phyloP scores from a whole-genome alignment of 2,797 vertebrate genomes.

The Lophius americanus region DNA sequence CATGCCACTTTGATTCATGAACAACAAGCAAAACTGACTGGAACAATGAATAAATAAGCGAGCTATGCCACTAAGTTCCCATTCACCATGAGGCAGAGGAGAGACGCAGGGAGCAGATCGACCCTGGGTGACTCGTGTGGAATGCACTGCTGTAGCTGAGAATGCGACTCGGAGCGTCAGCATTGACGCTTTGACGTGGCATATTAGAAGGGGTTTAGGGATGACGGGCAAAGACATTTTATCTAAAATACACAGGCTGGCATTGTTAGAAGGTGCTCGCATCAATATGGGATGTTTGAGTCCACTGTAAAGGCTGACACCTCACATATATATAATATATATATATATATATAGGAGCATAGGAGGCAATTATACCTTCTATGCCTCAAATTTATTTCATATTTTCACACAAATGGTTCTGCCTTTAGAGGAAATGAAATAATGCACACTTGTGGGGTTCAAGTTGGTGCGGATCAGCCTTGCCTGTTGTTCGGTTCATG shows the following conservation, averaged over 20 bases:
- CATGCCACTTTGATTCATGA: slow-evolving; percentile 15
- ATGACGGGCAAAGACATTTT: slow-evolving; percentile 10
- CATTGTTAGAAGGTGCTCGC: slow-evolving; percentile 35
- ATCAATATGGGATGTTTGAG: too few species aligned
- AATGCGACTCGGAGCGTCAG: slow-evolving; percentile 51
- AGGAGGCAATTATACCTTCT: too few species aligned
- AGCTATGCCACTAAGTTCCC: neutral
- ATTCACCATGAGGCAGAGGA: neutral
- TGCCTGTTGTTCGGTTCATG: slow-evolving; percentile 40
- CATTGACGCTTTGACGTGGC: slow-evolving; percentile 36
- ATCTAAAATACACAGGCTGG: slow-evolving; percentile 31
- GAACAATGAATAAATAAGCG: slow-evolving; percentile 26
- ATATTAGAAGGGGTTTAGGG: slow-evolving; percentile 6
- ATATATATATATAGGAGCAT: too few species aligned
- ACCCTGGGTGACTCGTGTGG: slow-evolving; percentile 34
- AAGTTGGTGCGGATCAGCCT: slow-evolving; percentile 29
- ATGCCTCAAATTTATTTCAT: neutral
- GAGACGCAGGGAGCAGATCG: slow-evolving; percentile 4
- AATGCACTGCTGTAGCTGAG: slow-evolving; percentile 42
- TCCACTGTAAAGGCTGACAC: neutral
- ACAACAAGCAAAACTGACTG: slow-evolving; percentile 10
- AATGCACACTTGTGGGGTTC: slow-evolving; percentile 14
- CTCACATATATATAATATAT: neutral
- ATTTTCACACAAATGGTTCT: neutral
- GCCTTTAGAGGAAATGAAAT: slow-evolving; percentile 18